These are phyloP conservation scores for Neuroterus valhalla DNA, from an alignment of 1,140 invertebrate genomes.

Conservation along the genomic window DNA sequence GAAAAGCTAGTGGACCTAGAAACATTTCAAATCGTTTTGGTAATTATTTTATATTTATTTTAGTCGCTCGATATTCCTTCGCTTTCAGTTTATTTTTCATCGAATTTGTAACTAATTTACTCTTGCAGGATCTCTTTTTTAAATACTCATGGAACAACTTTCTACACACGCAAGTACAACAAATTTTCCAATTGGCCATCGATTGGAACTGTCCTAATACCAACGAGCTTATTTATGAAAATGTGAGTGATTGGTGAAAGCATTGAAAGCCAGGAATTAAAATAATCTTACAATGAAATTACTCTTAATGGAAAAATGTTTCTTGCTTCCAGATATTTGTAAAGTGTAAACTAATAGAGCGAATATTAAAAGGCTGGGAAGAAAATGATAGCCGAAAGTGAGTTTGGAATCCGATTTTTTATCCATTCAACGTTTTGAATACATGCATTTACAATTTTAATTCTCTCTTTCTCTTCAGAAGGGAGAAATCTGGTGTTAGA, in stretches of 20 bases:
- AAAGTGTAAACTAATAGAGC: constrained; percentile 80
- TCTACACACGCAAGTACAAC: constrained; percentile 89
- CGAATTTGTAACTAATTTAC: constrained; percentile 25
- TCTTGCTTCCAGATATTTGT: constrained; percentile 79
- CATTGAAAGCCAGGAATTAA: neutral
- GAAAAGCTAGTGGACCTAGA: constrained; percentile 75
- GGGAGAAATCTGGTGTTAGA: constrained; percentile 73
- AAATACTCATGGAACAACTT: constrained; percentile 92
- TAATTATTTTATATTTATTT: constrained; percentile 56
- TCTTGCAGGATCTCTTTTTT: constrained; percentile 87
- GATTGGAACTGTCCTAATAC: constrained; percentile 67
- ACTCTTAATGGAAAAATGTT: constrained; percentile 31
- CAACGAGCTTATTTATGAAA: constrained; percentile 74
- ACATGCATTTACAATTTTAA: constrained; percentile 3
- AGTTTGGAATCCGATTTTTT: constrained; percentile 29
- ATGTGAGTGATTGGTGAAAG: constrained; percentile 70
- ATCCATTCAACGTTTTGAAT: neutral
- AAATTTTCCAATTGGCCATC: constrained; percentile 82
- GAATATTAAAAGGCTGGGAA: constrained; percentile 81
- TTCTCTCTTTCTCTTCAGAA: constrained; percentile 53
- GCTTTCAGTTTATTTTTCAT: too few species aligned
- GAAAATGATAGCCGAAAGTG: constrained; percentile 75
- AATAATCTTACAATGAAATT: neutral
- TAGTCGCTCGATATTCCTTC: too few species aligned
- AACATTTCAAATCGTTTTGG: constrained; percentile 80